Evolutionary conservation across 2,888 invertebrate species (phyloP).

Genomic region (Eurytoma adleriae): DNA sequence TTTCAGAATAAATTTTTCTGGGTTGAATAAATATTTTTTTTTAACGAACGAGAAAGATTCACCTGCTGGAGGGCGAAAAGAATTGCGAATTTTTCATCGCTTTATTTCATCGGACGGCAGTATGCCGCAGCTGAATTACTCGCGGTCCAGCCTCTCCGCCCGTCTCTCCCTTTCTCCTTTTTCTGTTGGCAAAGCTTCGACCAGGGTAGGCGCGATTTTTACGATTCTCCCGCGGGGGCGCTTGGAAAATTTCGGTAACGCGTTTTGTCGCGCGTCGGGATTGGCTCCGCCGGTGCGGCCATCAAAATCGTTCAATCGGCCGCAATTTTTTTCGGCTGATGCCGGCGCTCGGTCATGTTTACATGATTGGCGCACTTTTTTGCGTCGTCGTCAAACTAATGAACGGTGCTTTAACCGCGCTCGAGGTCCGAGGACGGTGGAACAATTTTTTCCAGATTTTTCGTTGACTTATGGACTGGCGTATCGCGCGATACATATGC

Average conservation of each 20-base stretch:
- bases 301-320: constrained; percentile 31
- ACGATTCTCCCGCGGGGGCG: constrained; percentile 20
- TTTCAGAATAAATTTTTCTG: constrained; percentile 18
- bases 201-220: constrained; percentile 26
- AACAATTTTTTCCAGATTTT: too few relatives aligned
- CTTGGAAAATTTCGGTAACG: constrained; percentile 41
- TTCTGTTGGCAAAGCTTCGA: not conserved
- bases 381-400: not conserved
- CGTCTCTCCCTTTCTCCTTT: not conserved
- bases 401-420: not conserved
- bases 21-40: constrained; percentile 29
- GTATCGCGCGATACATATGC: too few relatives aligned
- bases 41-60: constrained; percentile 15
- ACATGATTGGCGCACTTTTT: constrained; percentile 21
- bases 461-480: too few relatives aligned
- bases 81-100: constrained; percentile 7
- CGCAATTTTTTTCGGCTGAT: constrained; percentile 18
- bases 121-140: constrained; percentile 31
- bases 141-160: constrained; percentile 2
- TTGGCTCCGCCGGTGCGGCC: not conserved
- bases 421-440: too few relatives aligned
- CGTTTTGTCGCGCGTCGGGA: constrained; percentile 26
- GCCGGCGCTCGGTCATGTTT: not conserved
- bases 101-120: constrained; percentile 29
- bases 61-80: not conserved